A percentile compares a stretch with the other conserved stretches of the same genome.
Conservation (phyloP, 2,888 invertebrate genomes). For the Erebia palarica region DNA sequence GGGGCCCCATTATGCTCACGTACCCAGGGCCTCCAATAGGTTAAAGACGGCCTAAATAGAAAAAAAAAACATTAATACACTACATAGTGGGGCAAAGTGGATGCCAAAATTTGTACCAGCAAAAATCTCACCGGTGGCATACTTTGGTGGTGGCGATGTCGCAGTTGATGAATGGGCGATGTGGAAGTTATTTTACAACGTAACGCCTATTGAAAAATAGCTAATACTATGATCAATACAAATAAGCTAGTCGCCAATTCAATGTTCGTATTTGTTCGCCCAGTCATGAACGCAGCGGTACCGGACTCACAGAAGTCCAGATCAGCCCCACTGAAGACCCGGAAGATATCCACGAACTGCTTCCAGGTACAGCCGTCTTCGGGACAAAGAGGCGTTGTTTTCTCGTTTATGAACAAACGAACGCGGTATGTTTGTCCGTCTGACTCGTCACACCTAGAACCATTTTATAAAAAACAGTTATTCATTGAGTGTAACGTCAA, state of each 20-base stretch:
- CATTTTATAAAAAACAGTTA: not conserved
- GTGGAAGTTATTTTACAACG: no score
- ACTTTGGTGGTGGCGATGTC: no score
- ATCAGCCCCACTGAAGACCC: slow-evolving; percentile 49
- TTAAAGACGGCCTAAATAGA: no score
- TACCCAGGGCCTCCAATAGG: no score
- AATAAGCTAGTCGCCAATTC: not conserved
- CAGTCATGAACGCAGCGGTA: not conserved
- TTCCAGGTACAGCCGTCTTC: slow-evolving; percentile 64
- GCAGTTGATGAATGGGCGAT: no score
- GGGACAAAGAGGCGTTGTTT: slow-evolving; percentile 59
- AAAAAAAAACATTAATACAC: no score
- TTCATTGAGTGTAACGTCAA: no score
- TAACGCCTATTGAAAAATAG: not conserved
- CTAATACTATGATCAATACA: not conserved
- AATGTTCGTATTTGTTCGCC: not conserved
- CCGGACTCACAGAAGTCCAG: slow-evolving; percentile 56
- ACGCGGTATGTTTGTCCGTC: slow-evolving; percentile 50
- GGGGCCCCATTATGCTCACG: no score
- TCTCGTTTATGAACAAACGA: slow-evolving; percentile 66
- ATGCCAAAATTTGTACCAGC: no score
- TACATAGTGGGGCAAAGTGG: no score
- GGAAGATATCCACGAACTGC: slow-evolving; percentile 60
- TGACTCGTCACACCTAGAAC: slow-evolving; percentile 55
- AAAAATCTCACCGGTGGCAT: no score